A percentile compares a stretch with the other conserved stretches of the same genome.
Evolutionary conservation across 2,888 invertebrate species (phyloP).

Genomic region (Andrena haemorrhoa): DNA sequence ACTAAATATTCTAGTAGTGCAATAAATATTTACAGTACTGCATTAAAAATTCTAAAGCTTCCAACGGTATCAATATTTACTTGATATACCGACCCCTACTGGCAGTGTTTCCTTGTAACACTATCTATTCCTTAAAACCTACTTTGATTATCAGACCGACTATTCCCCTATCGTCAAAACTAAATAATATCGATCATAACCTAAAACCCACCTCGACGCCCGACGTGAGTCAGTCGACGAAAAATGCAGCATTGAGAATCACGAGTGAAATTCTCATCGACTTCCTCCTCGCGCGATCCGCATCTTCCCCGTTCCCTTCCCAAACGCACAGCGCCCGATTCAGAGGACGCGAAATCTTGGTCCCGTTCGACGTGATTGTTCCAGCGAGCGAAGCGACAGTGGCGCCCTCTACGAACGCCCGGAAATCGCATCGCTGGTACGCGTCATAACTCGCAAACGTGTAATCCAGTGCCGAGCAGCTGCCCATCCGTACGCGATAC

Average conservation of each 20-base stretch:
- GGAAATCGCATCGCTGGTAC: not conserved
- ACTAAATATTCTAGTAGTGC: no score
- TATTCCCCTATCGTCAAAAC: no score
- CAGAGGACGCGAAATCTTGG: no score
- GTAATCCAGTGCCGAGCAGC: constrained; percentile 21
- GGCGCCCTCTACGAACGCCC: no score
- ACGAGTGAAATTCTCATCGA: not conserved
- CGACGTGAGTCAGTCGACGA: constrained; percentile 2
- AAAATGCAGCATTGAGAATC: not conserved
- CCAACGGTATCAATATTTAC: no score
- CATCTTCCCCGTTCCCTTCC: not conserved
- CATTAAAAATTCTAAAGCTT: no score
- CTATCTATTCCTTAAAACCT: no score
- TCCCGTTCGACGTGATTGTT: not conserved
- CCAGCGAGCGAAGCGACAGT: not conserved
- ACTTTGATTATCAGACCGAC: no score
- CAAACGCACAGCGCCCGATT: not conserved
- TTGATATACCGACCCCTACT: no score
- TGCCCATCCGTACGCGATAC: constrained; percentile 28
- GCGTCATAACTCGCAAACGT: constrained; percentile 32
- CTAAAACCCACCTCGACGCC: not conserved
- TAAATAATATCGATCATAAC: no score
- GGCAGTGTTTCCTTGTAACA: no score
- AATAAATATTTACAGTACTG: no score
- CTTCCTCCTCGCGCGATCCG: not conserved